These are phyloP conservation scores for Drosophila takahashii DNA, from an alignment of 1,140 invertebrate species.

Conservation along the genomic window DNA sequence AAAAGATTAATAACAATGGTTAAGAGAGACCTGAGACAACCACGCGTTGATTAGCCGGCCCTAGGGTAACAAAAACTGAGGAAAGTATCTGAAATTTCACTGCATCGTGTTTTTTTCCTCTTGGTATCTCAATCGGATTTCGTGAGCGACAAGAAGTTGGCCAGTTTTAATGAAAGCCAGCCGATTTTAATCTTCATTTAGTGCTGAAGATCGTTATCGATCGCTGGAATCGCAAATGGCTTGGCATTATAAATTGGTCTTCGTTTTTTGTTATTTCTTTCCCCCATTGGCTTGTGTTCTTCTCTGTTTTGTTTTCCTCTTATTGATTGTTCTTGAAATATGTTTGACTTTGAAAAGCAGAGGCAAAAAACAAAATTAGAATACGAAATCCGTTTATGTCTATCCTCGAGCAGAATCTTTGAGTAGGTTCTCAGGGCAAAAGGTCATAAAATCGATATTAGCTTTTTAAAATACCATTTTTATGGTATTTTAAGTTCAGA, in stretches of 20 bases:
- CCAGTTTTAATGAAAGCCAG: conserved; percentile 8
- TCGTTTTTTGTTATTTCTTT: conserved; percentile 15
- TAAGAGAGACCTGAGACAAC: conserved; percentile 31
- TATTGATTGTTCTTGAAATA: conserved; percentile 57
- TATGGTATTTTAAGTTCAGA: conserved; percentile 7
- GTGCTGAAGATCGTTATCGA: conserved; percentile 51
- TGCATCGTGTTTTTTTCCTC: conserved; percentile 19
- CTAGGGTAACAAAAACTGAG: conserved; percentile 36
- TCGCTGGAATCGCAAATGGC: conserved; percentile 20
- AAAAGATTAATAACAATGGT: conserved; percentile 59
- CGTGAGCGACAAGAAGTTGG: conserved; percentile 15
- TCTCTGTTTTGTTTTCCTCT: conserved; percentile 11
- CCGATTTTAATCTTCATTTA: conserved; percentile 35
- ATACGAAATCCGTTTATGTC: conserved; percentile 49
- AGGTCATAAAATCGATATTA: conserved; percentile 16
- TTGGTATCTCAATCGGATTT: conserved; percentile 20
- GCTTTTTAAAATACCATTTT: conserved; percentile 8
- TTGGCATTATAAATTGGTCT: conserved; percentile 51
- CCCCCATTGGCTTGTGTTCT: conserved; percentile 8
- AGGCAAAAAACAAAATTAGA: conserved; percentile 31
- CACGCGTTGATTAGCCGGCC: conserved; percentile 63
- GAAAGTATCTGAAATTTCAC: conserved; percentile 60
- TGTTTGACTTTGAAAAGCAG: conserved; percentile 49
- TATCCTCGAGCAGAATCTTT: conserved; percentile 15
- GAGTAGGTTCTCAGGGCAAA: conserved; percentile 13